Evolutionary conservation across 1,140 invertebrate species (phyloP).

Genomic region (Macrobrachium rosenbergii): DNA sequence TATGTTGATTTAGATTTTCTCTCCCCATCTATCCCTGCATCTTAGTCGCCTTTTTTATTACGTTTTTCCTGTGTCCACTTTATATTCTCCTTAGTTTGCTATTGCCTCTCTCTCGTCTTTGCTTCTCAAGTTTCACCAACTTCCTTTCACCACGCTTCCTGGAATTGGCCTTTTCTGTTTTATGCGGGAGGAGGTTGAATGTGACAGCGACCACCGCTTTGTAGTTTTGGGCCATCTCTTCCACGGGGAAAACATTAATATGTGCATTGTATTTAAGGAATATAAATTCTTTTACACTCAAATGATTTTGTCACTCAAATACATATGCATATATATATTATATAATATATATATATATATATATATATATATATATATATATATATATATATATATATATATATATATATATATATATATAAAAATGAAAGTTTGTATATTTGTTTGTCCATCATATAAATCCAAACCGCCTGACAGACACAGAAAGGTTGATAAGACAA

Average conservation of each 20-base stretch:
- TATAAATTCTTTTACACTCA: neutral
- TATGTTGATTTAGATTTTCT: neutral
- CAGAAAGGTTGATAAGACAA: no score
- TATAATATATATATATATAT: neutral
- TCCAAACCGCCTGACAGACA: no score
- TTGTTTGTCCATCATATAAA: no score
- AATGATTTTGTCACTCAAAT: neutral
- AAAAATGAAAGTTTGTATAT: no score
- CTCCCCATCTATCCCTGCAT: neutral
- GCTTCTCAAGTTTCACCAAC: neutral
- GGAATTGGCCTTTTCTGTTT: no score
- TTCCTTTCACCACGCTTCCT: neutral
- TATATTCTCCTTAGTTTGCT: neutral
- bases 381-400: neutral
- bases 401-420: conserved; percentile 2
- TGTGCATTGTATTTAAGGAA: neutral
- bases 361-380: neutral
- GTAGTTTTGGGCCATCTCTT: no score
- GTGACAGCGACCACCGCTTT: no score
- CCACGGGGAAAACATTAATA: no score
- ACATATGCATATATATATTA: neutral
- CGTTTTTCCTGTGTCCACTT: neutral
- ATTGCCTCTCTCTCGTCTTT: neutral
- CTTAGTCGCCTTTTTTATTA: neutral
- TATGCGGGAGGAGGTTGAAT: no score